Conservation (phyloP, 2,113 vertebrate species). For the Bostrychus sinensis region DNA sequence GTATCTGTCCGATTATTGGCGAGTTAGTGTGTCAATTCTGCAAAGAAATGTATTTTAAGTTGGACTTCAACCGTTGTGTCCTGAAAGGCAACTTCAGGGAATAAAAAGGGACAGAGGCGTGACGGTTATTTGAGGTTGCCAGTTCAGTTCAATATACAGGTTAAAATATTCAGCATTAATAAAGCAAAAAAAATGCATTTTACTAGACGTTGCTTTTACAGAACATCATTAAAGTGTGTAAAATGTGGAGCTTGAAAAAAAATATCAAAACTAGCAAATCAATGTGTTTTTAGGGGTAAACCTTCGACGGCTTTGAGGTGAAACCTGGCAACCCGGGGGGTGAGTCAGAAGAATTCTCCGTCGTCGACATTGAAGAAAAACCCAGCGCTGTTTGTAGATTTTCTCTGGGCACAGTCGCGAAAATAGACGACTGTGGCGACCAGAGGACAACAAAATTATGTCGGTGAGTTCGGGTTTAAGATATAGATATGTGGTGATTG, state of each 20-base stretch:
- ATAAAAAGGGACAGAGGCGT: background rate
- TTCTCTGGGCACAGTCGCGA: background rate
- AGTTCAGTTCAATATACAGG: background rate
- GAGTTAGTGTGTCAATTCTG: background rate
- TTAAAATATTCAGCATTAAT: background rate
- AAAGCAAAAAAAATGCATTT: too few species aligned
- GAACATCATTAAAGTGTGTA: too few species aligned
- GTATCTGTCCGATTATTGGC: background rate
- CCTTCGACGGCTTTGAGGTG: too few species aligned
- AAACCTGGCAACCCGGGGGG: conserved; percentile 57
- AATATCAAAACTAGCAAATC: too few species aligned
- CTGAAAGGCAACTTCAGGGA: background rate
- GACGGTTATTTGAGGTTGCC: background rate
- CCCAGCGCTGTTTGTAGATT: background rate
- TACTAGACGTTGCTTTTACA: too few species aligned
- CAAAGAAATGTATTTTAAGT: background rate
- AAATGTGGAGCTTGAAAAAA: too few species aligned
- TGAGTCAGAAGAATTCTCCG: background rate
- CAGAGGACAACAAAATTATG: conserved; percentile 30
- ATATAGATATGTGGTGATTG: accelerated
- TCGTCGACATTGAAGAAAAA: background rate
- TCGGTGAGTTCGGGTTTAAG: conserved; percentile 53
- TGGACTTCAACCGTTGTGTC: background rate
- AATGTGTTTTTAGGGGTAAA: too few species aligned
- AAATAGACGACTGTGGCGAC: background rate